Evolutionary conservation across 2,113 vertebrate species (phyloP), one percentile per base, ranked within the genome.

Genomic region (Neodontobutis hainanensis): DNA sequence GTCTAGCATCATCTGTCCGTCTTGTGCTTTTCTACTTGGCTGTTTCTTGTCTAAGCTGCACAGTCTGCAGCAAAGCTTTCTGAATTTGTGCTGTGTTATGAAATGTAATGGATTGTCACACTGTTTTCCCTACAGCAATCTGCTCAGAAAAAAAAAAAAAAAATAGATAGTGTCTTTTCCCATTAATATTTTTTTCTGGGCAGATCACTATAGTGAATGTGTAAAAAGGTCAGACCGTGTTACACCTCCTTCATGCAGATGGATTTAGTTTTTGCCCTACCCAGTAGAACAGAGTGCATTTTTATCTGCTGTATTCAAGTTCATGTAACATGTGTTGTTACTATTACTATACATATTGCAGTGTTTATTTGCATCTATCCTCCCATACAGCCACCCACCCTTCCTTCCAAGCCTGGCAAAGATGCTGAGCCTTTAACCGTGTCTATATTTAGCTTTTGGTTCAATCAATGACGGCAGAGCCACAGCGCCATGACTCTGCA

Each of bases 371-470:
- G 50, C 12, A 5, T 80, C 19, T 16, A 9, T 66, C 62, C 50
- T 4, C 75, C 56, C 61, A 27, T 53, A 57, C 45, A 16, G 8
- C 58, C 78, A 66, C 56, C 70, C 68, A 68, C 62, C 52, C 75
- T 35, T 68, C 61, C 66, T 35, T 78, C 57, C 77, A 46, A 27
- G 61, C 65, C 65, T 48, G 56, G 61, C 65, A 69, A 80, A 86
- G 85, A 83, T 84, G 83, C 86, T 85, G 85, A 87, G 80, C 75
- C 55, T 85, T 27, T 74, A 16, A 70, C 78, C 9, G 80, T 8
- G 53, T 88, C 85, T 89, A 90, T 78, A 87, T 90, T 89, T 90
- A 90, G 85, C 75, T 62, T 51, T 76, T 35, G 67, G 82, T 83
- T 81, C 77, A 80, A 83, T 88, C 84, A 83, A 78, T 87, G 87